Evolutionary conservation across 2,888 invertebrate species (phyloP), one percentile per base, ranked within the genome.

Genomic region (Elmis aenea): DNA sequence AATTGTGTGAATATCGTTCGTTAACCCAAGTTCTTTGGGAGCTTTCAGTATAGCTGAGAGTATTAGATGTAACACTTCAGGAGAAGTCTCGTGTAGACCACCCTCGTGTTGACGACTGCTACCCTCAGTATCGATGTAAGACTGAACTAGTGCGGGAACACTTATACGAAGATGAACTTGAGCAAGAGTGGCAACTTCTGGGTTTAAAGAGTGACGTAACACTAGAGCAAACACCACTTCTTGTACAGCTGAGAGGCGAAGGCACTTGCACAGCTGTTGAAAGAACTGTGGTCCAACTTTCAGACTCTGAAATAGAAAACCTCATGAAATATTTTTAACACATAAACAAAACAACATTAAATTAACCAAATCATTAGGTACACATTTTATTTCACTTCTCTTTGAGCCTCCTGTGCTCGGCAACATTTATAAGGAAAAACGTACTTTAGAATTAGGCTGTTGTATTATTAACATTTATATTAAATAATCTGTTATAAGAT

Each of bases 171-270:
- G 74, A 67, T 89, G 88, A 57, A 83, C 81, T 52, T 80, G 74
- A 14, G 93, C 86, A 58, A 82, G 73, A 51, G 73, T 73, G 44
- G 80, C 76, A 38, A 87, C 76, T 57, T 93, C 92, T 27, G 77
- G 62, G 66, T 83, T 85, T 25, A 81, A 76, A 10, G 92, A 91
- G 61, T 88, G 81, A 52, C 85, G 79, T 49, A 94, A 72, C 43
- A 89, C 85, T 58, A 95, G 74, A 38, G 89, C 88, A 69, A 94
- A 83, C 30, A 88, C 84, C 59, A 93, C 87, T 76, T 95, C 94
- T 71, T 93, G 90, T 26, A 92, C 84, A 55, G 87, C 80, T 43
- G 85, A 85, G 59, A 94, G 79, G 66, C 85, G 85, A 59, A 93
- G 77, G 59, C 87, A 78, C 74, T 88, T 85, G 68, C 86, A 85